phyloP scores from a whole-genome alignment of 2,888 invertebrate genomes.

The Tachina grossa region DNA sequence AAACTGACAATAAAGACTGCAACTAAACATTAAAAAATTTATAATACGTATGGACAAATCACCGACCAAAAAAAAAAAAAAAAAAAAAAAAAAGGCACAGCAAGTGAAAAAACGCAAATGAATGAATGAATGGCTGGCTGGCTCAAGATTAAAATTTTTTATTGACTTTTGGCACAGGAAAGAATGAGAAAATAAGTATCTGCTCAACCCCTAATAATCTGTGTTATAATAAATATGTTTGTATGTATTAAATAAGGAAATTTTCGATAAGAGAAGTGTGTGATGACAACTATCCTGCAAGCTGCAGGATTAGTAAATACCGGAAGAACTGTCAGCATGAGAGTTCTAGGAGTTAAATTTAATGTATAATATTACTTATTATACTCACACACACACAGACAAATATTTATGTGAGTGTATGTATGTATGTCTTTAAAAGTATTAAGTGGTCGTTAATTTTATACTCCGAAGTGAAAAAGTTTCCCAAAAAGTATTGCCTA shows the following conservation, averaged over 20 bases:
- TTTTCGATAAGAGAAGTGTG: conserved; percentile 43
- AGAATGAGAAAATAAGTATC: background rate
- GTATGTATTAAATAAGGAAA: conserved; percentile 32
- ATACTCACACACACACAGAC: background rate
- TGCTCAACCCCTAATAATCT: conserved; percentile 2
- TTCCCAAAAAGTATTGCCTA: background rate
- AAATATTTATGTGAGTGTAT: too few species aligned
- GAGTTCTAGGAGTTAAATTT: conserved; percentile 36
- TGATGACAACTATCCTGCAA: conserved; percentile 33
- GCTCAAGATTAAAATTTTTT: conserved; percentile 75
- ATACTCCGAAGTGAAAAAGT: background rate
- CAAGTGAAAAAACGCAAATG: conserved; percentile 24
- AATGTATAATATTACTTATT: background rate
- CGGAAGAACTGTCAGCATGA: conserved; percentile 2
- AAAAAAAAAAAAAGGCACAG: background rate
- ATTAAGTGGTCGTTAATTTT: background rate
- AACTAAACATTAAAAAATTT: conserved; percentile 55
- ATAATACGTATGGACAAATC: conserved; percentile 44
- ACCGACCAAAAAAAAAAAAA: background rate
- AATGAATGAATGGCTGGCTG: conserved; percentile 55
- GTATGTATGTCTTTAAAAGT: background rate
- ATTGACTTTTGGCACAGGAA: conserved; percentile 69
- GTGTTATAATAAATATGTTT: conserved; percentile 41
- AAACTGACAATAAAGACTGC: conserved; percentile 58
- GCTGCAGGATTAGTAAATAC: conserved; percentile 46